Evolutionary conservation across 2,797 vertebrate genomes (phyloP), one percentile per base, ranked within the genome.

Genomic region (Sibirionetta formosa): DNA sequence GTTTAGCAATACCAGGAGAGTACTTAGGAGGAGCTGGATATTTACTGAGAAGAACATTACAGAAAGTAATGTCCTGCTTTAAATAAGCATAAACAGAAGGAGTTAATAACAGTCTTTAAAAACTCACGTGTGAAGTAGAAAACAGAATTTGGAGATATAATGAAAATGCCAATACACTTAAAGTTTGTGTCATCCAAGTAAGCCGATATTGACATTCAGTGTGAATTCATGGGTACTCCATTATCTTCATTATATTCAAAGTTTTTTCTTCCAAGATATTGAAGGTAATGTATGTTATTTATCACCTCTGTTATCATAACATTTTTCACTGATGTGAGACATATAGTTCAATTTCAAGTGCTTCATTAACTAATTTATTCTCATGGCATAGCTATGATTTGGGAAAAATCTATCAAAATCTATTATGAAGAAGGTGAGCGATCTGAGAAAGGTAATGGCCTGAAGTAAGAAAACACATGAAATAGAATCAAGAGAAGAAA

Each of bases 51-150:
- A 72, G n/a, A 56, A 70, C 44, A 56, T 6, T 24, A 31, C 19
- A n/a, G 56, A n/a, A 85, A 86, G 31, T 83, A 54, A 11, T 69
- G 20, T 36, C 20, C 27, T 46, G 40, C 36, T 89, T 88, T 82
- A 51, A 73, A 77, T 87, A 73, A 65, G 29, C 14, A 72, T 38
- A 86, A 95, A 70, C 31, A 82, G 79, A 80, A 92, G 15, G 27
- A 60, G 48, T 92, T 95, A 80, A 75, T 86, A 87, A 40, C 5
- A 6, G 33, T 51, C 24, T 63, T 92, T 70, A 92, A 79, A 75
- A 14, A 2, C 8, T 82, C 46, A 51, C 23, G 53, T 24, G 9
- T 18, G 36, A 83, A 82, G 11, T 12, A 92, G 70, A 82, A 93
- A 84, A 80, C 46, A 12, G 27, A 90, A 92, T 86, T 46, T 56